Evolutionary conservation across 2,797 vertebrate species (phyloP).

Genomic region (Scarus forsteni): DNA sequence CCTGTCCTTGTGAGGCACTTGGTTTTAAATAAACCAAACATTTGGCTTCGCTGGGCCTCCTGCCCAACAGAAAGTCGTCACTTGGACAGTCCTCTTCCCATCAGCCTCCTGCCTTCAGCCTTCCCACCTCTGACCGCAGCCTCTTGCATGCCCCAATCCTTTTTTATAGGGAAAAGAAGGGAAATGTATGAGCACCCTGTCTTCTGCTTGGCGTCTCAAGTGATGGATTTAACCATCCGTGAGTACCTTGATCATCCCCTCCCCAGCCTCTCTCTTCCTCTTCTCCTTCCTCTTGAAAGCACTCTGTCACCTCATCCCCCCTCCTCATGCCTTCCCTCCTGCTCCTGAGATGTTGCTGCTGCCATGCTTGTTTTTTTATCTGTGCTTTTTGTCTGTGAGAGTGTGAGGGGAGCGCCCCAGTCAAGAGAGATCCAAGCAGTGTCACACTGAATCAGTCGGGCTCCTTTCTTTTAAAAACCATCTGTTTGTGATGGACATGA

Average conservation of each 20-base stretch:
- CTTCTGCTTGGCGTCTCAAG: constrained; percentile 99
- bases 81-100: constrained; percentile 75
- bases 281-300: constrained; percentile 83
- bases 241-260: constrained; percentile 96
- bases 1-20: constrained; percentile 88
- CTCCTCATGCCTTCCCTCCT: constrained; percentile 49
- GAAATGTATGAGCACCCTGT: constrained; percentile 99
- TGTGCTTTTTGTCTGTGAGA: constrained; percentile 76
- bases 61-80: constrained; percentile 62
- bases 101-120: constrained; percentile 90
- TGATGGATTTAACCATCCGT: constrained; percentile 99
- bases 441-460: constrained; percentile 60
- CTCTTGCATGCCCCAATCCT: constrained; percentile 99
- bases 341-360: constrained; percentile 51
- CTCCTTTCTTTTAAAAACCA: constrained; percentile 69
- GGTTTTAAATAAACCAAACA: constrained; percentile 64
- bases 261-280: constrained; percentile 80
- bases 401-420: constrained; percentile 73
- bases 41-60: constrained; percentile 54
- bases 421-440: constrained; percentile 65
- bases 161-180: constrained; percentile 99
- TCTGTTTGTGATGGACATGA: constrained; percentile 96
- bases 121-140: constrained; percentile 97
- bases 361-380: constrained; percentile 73
- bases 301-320: constrained; percentile 72